Evolutionary conservation across 2,888 invertebrate genomes (phyloP).

Genomic region (Cheilosia vernalis): DNA sequence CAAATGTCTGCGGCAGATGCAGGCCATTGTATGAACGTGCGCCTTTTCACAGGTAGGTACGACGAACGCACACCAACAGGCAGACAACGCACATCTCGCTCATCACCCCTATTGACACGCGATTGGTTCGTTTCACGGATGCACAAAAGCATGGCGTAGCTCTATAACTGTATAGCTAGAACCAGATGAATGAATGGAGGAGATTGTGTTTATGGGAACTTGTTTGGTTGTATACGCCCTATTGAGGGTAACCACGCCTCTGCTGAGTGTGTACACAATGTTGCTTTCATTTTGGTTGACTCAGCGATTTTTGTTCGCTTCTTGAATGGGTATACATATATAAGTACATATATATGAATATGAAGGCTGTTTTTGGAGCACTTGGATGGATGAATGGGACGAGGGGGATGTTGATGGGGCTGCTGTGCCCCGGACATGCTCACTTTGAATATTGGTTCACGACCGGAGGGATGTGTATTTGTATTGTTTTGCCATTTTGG

Average conservation of each 20-base stretch:
- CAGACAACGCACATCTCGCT: slow-evolving; percentile 3
- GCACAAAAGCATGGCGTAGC: slow-evolving; percentile 7
- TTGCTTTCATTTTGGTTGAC: slow-evolving; percentile 68
- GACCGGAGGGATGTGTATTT: neutral
- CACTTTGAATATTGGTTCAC: slow-evolving; percentile 50
- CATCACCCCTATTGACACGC: slow-evolving; percentile 44
- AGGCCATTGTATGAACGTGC: slow-evolving; percentile 21
- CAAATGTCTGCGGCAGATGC: slow-evolving; percentile 8
- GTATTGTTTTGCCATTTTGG: slow-evolving; percentile 51
- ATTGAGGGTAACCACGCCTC: slow-evolving; percentile 66
- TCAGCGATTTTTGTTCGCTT: slow-evolving; percentile 53
- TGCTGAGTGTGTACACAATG: slow-evolving; percentile 46
- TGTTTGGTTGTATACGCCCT: slow-evolving; percentile 68
- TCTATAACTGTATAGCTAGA: slow-evolving; percentile 15
- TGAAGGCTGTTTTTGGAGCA: slow-evolving; percentile 23
- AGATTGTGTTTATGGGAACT: slow-evolving; percentile 49
- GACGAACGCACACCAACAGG: slow-evolving; percentile 19
- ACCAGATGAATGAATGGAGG: slow-evolving; percentile 51
- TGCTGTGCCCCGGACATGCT: slow-evolving; percentile 51
- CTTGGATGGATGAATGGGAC: slow-evolving; percentile 38
- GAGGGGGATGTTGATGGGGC: neutral
- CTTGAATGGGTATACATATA: slow-evolving; percentile 14
- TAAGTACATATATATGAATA: neutral
- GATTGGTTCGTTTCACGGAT: slow-evolving; percentile 55
- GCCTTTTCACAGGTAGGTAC: slow-evolving; percentile 32